A percentile compares a stretch with the other conserved stretches of the same genome.
These are phyloP conservation scores for Andrena trimmerana DNA, from an alignment of 2,888 invertebrate genomes.

Conservation along the genomic window DNA sequence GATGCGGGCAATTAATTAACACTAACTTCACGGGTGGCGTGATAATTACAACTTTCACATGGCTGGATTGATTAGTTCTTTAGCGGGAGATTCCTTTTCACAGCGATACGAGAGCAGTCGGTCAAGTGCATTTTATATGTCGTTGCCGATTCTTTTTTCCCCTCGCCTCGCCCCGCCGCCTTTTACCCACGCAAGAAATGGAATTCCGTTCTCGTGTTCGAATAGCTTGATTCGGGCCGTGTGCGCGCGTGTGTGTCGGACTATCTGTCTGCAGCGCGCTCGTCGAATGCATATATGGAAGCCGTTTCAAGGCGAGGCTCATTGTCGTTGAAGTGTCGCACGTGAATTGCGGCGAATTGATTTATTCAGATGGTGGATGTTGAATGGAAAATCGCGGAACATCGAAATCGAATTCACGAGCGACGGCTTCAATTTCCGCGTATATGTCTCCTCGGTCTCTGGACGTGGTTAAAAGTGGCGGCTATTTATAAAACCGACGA, in stretches of 20 bases:
- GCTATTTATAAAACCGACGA: conserved; percentile 6
- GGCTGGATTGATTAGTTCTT: not conserved
- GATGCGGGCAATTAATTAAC: conserved; percentile 15
- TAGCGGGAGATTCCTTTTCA: not conserved
- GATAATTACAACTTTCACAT: conserved; percentile 27
- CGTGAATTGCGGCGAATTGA: conserved; percentile 63
- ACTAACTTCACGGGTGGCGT: not conserved
- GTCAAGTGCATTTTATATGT: conserved; percentile 53
- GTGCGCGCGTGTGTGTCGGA: not conserved
- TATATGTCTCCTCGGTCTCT: conserved; percentile 28
- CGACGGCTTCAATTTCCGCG: conserved; percentile 50
- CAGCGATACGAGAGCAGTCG: conserved; percentile 23
- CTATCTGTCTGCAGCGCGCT: conserved; percentile 40
- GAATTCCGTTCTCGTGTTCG: conserved; percentile 45
- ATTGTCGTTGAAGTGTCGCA: conserved; percentile 57
- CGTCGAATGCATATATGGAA: conserved; percentile 44
- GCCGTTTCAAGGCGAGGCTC: conserved; percentile 60
- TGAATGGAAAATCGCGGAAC: conserved; percentile 53
- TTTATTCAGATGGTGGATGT: conserved; percentile 55
- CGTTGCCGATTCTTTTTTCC: conserved; percentile 45
- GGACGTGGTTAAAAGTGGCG: conserved; percentile 39
- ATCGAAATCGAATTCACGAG: conserved; percentile 53
- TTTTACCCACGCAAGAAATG: conserved; percentile 32
- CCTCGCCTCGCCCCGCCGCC: not conserved
- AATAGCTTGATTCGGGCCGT: conserved; percentile 27